phyloP scores from a whole-genome alignment of 2,888 invertebrate species.

The Rotaria sp. region DNA sequence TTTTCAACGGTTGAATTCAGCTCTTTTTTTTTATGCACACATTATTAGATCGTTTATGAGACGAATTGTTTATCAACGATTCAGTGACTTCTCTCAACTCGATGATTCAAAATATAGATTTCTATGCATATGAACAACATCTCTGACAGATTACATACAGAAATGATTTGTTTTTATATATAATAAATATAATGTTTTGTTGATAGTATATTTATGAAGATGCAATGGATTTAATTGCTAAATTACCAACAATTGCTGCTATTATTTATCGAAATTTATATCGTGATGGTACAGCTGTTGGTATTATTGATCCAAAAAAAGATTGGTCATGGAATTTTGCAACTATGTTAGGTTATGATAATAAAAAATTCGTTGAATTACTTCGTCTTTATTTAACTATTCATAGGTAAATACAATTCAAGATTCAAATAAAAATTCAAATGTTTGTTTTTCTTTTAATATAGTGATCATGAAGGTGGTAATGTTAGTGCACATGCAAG shows the following conservation, averaged over 20 bases:
- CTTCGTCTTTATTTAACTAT: constrained; percentile 86
- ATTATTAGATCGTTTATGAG: too few species aligned
- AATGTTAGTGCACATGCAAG: constrained; percentile 90
- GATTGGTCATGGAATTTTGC: constrained; percentile 90
- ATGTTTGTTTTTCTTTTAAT: neutral
- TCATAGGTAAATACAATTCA: constrained; percentile 62
- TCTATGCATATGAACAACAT: too few species aligned
- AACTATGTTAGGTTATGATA: constrained; percentile 74
- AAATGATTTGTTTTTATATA: too few species aligned
- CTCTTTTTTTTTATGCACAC: too few species aligned
- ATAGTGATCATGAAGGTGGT: constrained; percentile 86
- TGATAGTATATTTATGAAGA: constrained; percentile 74
- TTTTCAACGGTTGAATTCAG: too few species aligned
- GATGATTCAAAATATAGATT: too few species aligned
- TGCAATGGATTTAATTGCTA: constrained; percentile 88
- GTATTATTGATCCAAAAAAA: constrained; percentile 76
- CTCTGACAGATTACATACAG: too few species aligned
- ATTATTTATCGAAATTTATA: constrained; percentile 80
- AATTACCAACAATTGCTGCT: constrained; percentile 83
- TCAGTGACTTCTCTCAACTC: too few species aligned
- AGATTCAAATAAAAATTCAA: neutral
- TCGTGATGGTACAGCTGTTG: constrained; percentile 74
- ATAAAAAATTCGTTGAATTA: constrained; percentile 74
- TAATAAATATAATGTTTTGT: neutral
- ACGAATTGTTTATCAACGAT: too few species aligned